Conservation (phyloP, 2,797 vertebrate genomes). For the Malacoctenus gilli region DNA sequence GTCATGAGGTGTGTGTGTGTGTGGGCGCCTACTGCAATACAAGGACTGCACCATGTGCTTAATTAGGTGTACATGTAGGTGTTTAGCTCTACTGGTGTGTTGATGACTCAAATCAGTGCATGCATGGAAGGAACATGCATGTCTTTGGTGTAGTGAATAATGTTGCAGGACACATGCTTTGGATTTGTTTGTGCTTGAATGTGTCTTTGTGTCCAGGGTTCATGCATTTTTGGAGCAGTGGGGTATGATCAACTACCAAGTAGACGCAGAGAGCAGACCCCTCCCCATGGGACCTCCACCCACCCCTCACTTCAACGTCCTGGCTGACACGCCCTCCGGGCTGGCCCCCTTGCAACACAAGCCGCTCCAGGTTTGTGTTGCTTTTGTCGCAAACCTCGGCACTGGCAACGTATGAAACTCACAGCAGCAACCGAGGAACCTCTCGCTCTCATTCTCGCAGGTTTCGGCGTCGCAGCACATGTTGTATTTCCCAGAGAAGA, state of each 20-base stretch:
- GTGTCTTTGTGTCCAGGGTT: constrained; percentile 79
- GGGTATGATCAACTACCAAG: constrained; percentile 98
- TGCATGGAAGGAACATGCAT: too few relatives aligned
- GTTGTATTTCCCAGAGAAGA: constrained; percentile 94
- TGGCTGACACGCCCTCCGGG: constrained; percentile 90
- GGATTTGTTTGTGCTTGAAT: too few relatives aligned
- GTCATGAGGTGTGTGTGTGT: constrained; percentile 89
- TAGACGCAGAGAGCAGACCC: constrained; percentile 94
- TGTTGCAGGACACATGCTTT: too few relatives aligned
- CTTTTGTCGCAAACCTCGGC: background rate
- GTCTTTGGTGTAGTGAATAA: too few relatives aligned
- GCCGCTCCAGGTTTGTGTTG: constrained; percentile 85
- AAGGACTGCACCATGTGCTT: too few relatives aligned
- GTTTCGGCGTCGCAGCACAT: constrained; percentile 95
- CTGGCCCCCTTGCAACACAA: constrained; percentile 94
- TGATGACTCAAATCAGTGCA: too few relatives aligned
- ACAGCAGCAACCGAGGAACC: background rate
- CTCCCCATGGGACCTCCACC: constrained; percentile 97
- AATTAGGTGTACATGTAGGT: too few relatives aligned
- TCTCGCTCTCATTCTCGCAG: constrained; percentile 69
- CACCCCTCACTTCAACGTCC: constrained; percentile 95
- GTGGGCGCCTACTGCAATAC: too few relatives aligned
- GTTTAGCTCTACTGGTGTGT: too few relatives aligned
- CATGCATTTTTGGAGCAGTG: constrained; percentile 97
- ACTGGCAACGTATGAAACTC: background rate